A percentile compares a stretch with the other conserved stretches of the same genome.
These are phyloP conservation scores for Hemistola chrysoprasaria DNA, from an alignment of 2,888 invertebrate genomes.

Conservation along the genomic window DNA sequence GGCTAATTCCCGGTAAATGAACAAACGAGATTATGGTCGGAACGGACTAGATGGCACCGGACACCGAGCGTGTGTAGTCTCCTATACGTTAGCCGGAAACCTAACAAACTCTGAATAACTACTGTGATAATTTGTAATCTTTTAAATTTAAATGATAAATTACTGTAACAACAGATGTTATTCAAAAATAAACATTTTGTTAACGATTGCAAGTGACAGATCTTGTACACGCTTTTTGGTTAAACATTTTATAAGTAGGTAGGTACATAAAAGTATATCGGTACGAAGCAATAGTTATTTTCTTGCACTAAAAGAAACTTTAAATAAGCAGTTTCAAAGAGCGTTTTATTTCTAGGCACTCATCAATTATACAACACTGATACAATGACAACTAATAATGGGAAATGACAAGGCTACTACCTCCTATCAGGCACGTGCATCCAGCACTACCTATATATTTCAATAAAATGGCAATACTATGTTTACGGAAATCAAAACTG, in stretches of 20 bases:
- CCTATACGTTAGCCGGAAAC: slow-evolving; percentile 6
- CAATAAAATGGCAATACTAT: slow-evolving; percentile 22
- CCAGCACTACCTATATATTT: background rate
- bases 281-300: too few species aligned
- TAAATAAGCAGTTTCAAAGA: slow-evolving; percentile 1
- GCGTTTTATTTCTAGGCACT: slow-evolving; percentile 5
- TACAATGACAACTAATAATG: slow-evolving; percentile 17
- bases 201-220: too few species aligned
- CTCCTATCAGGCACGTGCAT: slow-evolving; percentile 7
- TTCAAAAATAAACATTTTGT: too few species aligned
- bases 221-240: too few species aligned
- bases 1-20: slow-evolving; percentile 64
- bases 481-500: slow-evolving; percentile 1
- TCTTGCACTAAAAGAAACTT: background rate
- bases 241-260: too few species aligned
- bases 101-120: slow-evolving; percentile 1
- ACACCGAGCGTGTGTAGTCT: slow-evolving; percentile 2
- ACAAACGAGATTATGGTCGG: slow-evolving; percentile 56
- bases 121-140: slow-evolving; percentile 3
- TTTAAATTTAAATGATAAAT: too few species aligned
- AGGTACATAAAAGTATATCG: too few species aligned
- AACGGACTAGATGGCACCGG: background rate
- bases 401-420: slow-evolving; percentile 10
- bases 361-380: slow-evolving; percentile 10
- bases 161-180: too few species aligned